These are phyloP conservation scores for Mormyrus hasselquistii DNA, from an alignment of 2,797 vertebrate genomes.

Conservation along the genomic window DNA sequence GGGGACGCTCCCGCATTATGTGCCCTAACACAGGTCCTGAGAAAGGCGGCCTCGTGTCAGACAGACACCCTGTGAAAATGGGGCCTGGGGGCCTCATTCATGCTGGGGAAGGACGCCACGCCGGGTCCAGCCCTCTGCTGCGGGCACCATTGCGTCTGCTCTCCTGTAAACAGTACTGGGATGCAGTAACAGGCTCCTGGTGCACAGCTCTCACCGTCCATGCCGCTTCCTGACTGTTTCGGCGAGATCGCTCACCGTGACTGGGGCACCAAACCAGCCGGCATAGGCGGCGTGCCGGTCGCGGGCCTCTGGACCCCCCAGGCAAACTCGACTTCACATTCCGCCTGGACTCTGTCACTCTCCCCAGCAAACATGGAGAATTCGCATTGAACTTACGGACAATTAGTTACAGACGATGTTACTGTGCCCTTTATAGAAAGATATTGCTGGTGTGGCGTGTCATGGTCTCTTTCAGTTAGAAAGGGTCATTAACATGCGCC, in stretches of 20 bases:
- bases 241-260: neutral
- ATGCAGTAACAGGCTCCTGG: neutral
- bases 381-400: neutral
- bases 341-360: neutral
- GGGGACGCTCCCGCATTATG: neutral
- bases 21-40: slow-evolving; percentile 14
- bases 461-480: neutral
- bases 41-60: neutral
- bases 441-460: neutral
- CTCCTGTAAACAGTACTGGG: neutral
- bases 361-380: neutral
- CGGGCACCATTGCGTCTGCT: neutral
- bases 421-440: neutral
- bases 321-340: neutral
- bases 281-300: neutral
- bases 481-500: neutral
- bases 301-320: neutral
- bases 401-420: neutral
- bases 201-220: neutral
- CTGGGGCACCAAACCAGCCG: neutral
- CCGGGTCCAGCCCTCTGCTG: neutral
- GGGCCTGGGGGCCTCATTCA: neutral
- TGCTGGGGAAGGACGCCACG: neutral
- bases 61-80: slow-evolving; percentile 9
- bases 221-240: neutral